Evolutionary conservation across 1,140 invertebrate species (phyloP).

Genomic region (Olivierus martensii): DNA sequence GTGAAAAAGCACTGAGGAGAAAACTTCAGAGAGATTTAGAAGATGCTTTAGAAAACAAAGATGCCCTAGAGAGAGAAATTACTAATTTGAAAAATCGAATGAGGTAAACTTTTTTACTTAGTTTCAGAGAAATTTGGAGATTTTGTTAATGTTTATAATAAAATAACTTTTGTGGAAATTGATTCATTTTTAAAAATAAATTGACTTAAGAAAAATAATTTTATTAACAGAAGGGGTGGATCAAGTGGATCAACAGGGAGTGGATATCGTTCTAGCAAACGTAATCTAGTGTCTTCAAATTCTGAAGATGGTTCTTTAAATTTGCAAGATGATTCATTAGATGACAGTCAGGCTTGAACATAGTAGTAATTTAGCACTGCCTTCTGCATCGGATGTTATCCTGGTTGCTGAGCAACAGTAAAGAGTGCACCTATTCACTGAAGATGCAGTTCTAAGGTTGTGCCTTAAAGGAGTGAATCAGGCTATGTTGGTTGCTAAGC

Average conservation of each 20-base stretch:
- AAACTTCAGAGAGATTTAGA: constrained; percentile 90
- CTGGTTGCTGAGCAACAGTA: too few species aligned
- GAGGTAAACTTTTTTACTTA: too few species aligned
- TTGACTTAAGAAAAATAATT: neutral
- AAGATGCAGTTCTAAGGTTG: too few species aligned
- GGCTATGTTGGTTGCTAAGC: too few species aligned
- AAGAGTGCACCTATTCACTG: too few species aligned
- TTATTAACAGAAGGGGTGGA: neutral
- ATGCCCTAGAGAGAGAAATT: constrained; percentile 64
- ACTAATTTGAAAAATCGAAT: constrained; percentile 76
- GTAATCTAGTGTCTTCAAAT: neutral
- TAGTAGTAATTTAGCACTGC: too few species aligned
- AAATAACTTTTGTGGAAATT: neutral
- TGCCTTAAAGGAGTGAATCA: too few species aligned
- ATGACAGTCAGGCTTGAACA: too few species aligned
- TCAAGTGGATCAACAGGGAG: neutral
- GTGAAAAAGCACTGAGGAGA: constrained; percentile 81
- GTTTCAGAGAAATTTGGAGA: too few species aligned
- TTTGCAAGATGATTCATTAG: neutral
- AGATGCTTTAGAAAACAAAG: constrained; percentile 76
- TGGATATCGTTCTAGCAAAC: neutral
- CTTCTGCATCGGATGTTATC: too few species aligned
- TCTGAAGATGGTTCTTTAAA: neutral
- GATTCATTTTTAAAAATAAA: too few species aligned
- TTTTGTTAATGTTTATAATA: neutral